Conservation (phyloP, 2,888 invertebrate genomes). For the Nowickia ferox region DNA sequence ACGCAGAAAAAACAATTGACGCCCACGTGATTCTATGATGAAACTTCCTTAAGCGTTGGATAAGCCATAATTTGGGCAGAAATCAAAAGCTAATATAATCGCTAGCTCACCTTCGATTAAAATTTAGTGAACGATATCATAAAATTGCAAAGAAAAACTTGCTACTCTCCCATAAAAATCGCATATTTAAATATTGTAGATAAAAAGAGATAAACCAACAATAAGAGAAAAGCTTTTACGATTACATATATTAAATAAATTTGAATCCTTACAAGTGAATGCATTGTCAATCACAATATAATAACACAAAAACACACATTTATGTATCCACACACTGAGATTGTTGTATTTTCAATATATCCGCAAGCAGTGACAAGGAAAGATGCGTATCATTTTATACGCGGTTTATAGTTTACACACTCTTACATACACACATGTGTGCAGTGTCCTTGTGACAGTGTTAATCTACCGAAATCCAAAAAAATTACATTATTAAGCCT, state of each 20-base stretch:
- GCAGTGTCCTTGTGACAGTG: conserved; percentile 14
- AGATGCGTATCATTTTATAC: conserved; percentile 63
- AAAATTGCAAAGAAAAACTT: conserved; percentile 36
- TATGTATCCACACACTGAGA: neutral
- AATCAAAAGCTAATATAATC: too few relatives aligned
- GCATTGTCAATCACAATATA: neutral
- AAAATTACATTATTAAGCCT: conserved; percentile 64
- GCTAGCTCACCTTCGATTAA: neutral
- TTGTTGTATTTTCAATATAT: conserved; percentile 1
- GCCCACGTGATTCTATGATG: neutral
- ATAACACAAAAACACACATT: neutral
- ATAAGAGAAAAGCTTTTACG: neutral
- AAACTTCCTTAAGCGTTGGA: too few relatives aligned
- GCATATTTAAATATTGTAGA: neutral
- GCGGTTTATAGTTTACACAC: conserved; percentile 27
- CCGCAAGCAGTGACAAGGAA: conserved; percentile 52
- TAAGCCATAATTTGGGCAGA: too few relatives aligned
- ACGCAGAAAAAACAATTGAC: too few relatives aligned
- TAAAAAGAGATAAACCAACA: neutral
- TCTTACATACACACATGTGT: too few relatives aligned
- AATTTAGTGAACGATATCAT: conserved; percentile 36
- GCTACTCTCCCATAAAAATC: neutral
- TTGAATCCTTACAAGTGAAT: neutral
- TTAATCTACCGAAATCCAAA: conserved; percentile 42
- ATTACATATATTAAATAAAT: conserved; percentile 40